Percentiles rank a stretch among this genome's conserved stretches.
Conservation (phyloP, 2,888 invertebrate genomes). For the Leptopilina myrica region DNA sequence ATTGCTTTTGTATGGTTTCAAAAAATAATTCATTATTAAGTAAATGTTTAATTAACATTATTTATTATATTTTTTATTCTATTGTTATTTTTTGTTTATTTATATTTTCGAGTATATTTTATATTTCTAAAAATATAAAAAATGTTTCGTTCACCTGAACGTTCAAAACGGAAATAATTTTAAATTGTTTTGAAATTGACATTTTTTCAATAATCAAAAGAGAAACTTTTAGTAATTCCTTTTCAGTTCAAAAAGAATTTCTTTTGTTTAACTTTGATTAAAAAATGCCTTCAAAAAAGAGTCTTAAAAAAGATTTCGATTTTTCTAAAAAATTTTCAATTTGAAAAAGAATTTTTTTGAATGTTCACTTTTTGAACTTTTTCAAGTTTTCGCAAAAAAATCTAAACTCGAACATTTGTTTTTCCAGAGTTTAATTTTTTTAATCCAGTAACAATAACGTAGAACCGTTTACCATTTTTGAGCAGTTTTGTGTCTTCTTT, state of each 20-base stretch:
- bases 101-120: too few species aligned
- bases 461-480: constrained; percentile 50
- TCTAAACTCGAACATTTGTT: background rate
- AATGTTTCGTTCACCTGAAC: too few species aligned
- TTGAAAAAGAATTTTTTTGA: background rate
- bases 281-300: background rate
- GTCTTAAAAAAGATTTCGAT: background rate
- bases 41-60: too few species aligned
- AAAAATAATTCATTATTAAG: too few species aligned
- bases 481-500: constrained; percentile 49
- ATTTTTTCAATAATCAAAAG: too few species aligned
- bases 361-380: too few species aligned
- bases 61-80: too few species aligned
- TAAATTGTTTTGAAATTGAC: background rate
- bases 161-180: too few species aligned
- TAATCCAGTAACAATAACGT: constrained; percentile 26
- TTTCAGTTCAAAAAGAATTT: background rate
- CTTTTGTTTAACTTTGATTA: background rate
- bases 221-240: background rate
- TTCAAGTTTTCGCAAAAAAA: too few species aligned
- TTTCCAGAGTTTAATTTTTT: background rate
- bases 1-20: too few species aligned
- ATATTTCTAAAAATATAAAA: too few species aligned
- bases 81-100: too few species aligned
- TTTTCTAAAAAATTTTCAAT: background rate